These are phyloP conservation scores for Grallaria varia DNA, from an alignment of 2,113 vertebrate genomes.

Conservation along the genomic window DNA sequence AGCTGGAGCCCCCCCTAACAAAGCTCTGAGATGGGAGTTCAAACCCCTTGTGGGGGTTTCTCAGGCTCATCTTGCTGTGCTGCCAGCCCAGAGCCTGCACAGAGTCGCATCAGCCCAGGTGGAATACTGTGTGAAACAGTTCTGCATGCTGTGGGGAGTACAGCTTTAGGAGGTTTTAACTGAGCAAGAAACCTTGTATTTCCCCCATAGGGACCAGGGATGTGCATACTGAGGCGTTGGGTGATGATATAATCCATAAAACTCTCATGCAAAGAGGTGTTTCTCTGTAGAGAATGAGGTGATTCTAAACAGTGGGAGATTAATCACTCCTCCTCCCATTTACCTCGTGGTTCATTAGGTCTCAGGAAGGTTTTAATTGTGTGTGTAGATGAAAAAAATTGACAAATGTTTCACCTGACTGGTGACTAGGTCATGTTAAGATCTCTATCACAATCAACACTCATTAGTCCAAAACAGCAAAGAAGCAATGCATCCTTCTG, in stretches of 20 bases:
- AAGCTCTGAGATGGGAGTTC: not conserved
- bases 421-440: not conserved
- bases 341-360: slow-evolving; percentile 30
- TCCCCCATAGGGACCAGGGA: not conserved
- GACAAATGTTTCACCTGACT: not conserved
- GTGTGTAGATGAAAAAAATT: not conserved
- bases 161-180: not conserved
- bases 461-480: not conserved
- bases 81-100: not conserved
- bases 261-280: not conserved
- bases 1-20: not conserved
- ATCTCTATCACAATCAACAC: not conserved
- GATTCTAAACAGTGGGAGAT: slow-evolving; percentile 29
- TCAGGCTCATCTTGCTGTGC: not conserved
- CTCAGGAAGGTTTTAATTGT: slow-evolving; percentile 43
- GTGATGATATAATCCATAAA: slow-evolving; percentile 42
- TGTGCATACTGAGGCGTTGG: not conserved
- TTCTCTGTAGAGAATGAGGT: slow-evolving; percentile 26
- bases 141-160: not conserved
- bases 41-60: not conserved
- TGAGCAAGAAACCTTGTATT: not conserved
- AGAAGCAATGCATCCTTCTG: not conserved
- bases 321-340: slow-evolving; percentile 35
- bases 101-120: not conserved
- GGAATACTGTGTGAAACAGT: not conserved